These are phyloP conservation scores for Drepana falcataria DNA, from an alignment of 2,888 invertebrate genomes.

Conservation along the genomic window DNA sequence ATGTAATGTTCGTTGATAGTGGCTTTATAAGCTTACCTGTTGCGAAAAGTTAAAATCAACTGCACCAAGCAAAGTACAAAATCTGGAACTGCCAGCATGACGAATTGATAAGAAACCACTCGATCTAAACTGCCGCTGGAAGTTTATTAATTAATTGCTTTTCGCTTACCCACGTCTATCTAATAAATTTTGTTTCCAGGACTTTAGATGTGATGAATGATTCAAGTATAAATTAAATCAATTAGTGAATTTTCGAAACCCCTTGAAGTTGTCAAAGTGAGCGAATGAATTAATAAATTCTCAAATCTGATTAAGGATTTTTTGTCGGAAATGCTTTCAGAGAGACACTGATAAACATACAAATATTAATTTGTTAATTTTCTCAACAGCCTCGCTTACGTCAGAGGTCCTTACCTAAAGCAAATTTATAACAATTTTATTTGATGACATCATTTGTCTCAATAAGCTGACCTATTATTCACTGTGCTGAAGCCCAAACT, in stretches of 20 bases:
- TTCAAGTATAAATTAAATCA: constrained; percentile 57
- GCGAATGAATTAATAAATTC: constrained; percentile 39
- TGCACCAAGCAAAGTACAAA: constrained; percentile 2
- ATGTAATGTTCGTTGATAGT: not conserved
- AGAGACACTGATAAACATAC: constrained; percentile 9
- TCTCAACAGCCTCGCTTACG: not conserved
- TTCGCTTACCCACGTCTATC: constrained; percentile 36
- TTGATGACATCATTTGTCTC: not conserved
- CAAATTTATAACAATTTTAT: not conserved
- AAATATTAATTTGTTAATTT: constrained; percentile 14
- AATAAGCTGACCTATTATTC: not conserved
- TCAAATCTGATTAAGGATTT: constrained; percentile 24
- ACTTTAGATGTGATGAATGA: constrained; percentile 46
- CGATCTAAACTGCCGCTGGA: constrained; percentile 33
- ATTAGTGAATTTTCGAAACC: constrained; percentile 40
- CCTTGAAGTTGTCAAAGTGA: constrained; percentile 45
- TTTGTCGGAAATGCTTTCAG: constrained; percentile 6
- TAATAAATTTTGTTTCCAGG: constrained; percentile 40
- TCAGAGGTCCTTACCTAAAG: not conserved
- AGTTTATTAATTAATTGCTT: constrained; percentile 54
- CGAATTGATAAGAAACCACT: constrained; percentile 35
- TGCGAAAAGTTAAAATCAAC: constrained; percentile 2
- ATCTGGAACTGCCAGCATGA: constrained; percentile 15
- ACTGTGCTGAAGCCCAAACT: too few species aligned
- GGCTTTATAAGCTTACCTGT: not conserved